Evolutionary conservation across 2,113 vertebrate genomes (phyloP).

Genomic region (Pyrgilauda ruficollis): DNA sequence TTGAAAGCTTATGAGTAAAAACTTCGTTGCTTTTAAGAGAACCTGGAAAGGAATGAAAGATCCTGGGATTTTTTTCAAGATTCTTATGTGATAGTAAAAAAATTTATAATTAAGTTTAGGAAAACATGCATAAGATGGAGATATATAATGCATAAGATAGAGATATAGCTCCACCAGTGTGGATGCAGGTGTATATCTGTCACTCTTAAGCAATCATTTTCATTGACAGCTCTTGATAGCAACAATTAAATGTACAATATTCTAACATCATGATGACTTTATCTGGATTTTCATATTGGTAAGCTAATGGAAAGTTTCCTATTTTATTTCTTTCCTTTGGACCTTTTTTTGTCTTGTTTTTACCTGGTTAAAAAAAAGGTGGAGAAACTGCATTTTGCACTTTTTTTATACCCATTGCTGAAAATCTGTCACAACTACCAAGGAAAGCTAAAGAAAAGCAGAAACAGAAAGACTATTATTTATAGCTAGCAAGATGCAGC

Average conservation of each 20-base stretch:
- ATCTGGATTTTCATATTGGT: background rate
- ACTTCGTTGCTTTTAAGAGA: background rate
- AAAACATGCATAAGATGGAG: background rate
- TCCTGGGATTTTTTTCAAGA: background rate
- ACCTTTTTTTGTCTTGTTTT: background rate
- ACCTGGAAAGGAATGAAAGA: background rate
- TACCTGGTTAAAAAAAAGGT: background rate
- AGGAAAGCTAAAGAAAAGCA: constrained; percentile 54
- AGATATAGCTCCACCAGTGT: background rate
- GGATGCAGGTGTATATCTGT: background rate
- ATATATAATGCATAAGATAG: background rate
- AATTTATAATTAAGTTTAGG: background rate
- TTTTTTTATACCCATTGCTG: constrained; percentile 26
- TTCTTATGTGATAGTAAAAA: background rate
- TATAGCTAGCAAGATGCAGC: constrained; percentile 58
- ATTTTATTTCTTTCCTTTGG: background rate
- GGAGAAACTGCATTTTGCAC: constrained; percentile 29
- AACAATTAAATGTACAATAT: background rate
- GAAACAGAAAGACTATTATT: constrained; percentile 68
- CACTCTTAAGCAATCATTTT: background rate
- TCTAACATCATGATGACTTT: background rate
- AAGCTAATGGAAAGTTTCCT: background rate
- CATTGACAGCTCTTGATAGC: background rate
- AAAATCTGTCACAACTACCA: constrained; percentile 61
- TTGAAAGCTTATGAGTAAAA: constrained; percentile 26